Evolutionary conservation across 2,113 vertebrate genomes (phyloP), one percentile per base, ranked within the genome.

Genomic region (Carlito syrichta): DNA sequence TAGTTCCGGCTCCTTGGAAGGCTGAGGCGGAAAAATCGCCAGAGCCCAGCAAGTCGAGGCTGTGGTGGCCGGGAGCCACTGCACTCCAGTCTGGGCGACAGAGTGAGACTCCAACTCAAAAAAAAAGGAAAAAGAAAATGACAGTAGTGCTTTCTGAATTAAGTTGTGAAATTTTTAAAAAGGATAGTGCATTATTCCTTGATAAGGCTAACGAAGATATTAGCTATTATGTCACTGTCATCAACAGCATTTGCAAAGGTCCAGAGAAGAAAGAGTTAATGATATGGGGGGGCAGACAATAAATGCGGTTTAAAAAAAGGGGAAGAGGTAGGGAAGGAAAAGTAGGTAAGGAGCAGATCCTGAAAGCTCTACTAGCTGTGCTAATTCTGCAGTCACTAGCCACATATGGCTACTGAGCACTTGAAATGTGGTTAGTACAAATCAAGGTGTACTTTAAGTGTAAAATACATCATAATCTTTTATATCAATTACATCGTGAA

Each of bases 401-500:
- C 30, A 93, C 20, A n/a, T 11, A 52, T 16, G 56, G 25, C 48
- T 79, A 78, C 5, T 73, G 40, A 89, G 11, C 78, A 86, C 25
- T 3, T 94, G 45, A 83, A 84, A 96, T 63, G 14, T 22, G 13
- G 10, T n/a, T 89, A 88, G 40, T 88, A 30, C 77, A 79, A 77
- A 66, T 7, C 84, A 14, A 88, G 30, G 74, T 48, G 38, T 69
- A 58, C 32, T 91, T 0, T 20, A 77, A 13, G 10, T 69, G 20
- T 69, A 74, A 96, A 95, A 85, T 81, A 94, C 38, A 73, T 93
- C 30, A 43, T 45, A 77, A 40, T 22, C 73, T 74, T 86, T 63
- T 9, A 40, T 30, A 90, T 43, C 73, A 66, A 50, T 60, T 69
- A 83, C 48, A 82, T 27, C 38, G 32, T 87, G 43, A 87, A 94